Evolutionary conservation across 2,888 invertebrate genomes (phyloP), one percentile per base, ranked within the genome.

Genomic region (Heliconius charithonia): DNA sequence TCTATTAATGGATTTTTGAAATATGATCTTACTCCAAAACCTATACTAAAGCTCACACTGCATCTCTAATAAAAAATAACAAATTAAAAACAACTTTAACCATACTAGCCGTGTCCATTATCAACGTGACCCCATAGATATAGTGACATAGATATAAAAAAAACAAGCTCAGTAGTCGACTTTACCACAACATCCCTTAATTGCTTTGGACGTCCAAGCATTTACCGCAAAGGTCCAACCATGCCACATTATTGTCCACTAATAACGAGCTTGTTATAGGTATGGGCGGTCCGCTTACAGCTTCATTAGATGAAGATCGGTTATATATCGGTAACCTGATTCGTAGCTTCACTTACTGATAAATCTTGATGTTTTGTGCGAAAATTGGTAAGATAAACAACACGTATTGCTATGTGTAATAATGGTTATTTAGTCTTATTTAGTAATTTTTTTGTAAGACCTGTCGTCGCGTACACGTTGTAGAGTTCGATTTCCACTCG

Each of bases 261-360:
- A 86, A 87, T 86, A 85, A 87, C 83, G 84, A 76, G 84, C 85
- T 87, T 86, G 85, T 89, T 87, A 86, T 82, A 59, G 59, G 10
- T 59, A 82, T 84, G 84, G 82, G 84, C 85, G 84, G 85, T 79
- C 82, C 83, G 78, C 81, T 83, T 83, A 89, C 84, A 81, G 85
- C 88, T 89, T 89, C 87, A 89, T 89, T 89, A 89, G 77, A 82
- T 81, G 81, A 76, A 84, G 85, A 84, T 85, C 85, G 51, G 25
- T 59, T 77, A 37, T 65, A 59, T 65, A 75, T 67, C 66, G 51
- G 70, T 70, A 77, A 79, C 74, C 73, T 76, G 77, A 79, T 79
- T 79, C 74, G 69, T 77, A 25, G 41, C 63, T 45, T 63, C 63
- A 10, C 16, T 63, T 62, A n/a, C 59, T 72, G 25, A 16, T 72